phyloP scores from a whole-genome alignment of 2,888 invertebrate species.

The Tolmerus cingulatus region DNA sequence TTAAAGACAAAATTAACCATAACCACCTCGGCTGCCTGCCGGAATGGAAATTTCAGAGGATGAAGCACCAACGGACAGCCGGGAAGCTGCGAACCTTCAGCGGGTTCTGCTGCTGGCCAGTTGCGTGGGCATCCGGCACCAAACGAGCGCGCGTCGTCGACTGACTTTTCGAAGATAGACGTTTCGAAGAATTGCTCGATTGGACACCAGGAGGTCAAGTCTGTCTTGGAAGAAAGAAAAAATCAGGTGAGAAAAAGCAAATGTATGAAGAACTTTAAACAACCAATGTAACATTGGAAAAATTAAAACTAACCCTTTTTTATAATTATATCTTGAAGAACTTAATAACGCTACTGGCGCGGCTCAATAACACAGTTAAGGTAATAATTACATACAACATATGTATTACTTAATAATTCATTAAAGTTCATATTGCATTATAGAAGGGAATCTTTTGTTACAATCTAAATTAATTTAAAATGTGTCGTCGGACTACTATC shows the following conservation, averaged over 20 bases:
- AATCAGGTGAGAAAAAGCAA: neutral
- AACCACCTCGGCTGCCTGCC: slow-evolving; percentile 1
- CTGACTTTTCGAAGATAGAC: neutral
- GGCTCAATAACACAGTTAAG: too few relatives aligned
- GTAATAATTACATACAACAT: too few relatives aligned
- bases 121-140: neutral
- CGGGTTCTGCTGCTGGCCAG: neutral
- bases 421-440: too few relatives aligned
- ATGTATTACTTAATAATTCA: too few relatives aligned
- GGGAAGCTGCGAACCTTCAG: neutral
- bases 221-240: neutral
- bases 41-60: slow-evolving; percentile 4
- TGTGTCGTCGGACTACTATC: too few relatives aligned
- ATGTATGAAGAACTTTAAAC: neutral
- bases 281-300: too few relatives aligned
- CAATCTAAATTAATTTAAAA: too few relatives aligned
- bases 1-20: slow-evolving; percentile 25
- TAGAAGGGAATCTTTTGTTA: too few relatives aligned
- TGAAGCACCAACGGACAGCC: neutral
- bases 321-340: too few relatives aligned
- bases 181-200: neutral
- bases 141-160: neutral
- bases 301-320: too few relatives aligned
- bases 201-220: neutral
- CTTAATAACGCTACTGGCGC: too few relatives aligned